phyloP scores from a whole-genome alignment of 92 coral and sea anemone genomes.

The Bergia puertoricense region DNA sequence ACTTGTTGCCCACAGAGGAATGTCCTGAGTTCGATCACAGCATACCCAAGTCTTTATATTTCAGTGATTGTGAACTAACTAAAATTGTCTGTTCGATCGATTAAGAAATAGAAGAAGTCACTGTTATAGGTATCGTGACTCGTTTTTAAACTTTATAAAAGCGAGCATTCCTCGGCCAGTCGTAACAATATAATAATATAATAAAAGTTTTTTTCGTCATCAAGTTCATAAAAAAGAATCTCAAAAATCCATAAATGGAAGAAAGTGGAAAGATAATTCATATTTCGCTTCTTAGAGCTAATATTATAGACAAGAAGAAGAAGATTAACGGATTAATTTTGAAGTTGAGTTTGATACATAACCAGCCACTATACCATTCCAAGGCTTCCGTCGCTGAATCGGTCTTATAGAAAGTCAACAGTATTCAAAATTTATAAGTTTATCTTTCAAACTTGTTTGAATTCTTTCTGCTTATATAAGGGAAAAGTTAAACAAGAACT shows the following conservation, averaged over 20 bases:
- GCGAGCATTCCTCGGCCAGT: neutral
- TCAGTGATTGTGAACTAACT: neutral
- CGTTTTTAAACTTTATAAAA: neutral
- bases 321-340: constrained; percentile 2
- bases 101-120: neutral
- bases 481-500: constrained; percentile 76
- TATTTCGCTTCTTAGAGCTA: neutral
- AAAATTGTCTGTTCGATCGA: neutral
- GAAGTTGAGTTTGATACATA: constrained; percentile 18
- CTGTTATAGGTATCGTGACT: neutral
- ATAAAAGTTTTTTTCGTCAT: neutral
- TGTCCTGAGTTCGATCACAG: neutral
- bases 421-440: constrained; percentile 84
- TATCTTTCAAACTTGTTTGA: constrained; percentile 93
- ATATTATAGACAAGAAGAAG: neutral
- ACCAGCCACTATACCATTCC: constrained; percentile 10
- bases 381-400: neutral
- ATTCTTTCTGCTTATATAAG: constrained; percentile 70
- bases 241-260: neutral
- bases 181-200: neutral
- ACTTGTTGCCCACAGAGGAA: constrained; percentile 17
- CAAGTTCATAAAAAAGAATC: neutral
- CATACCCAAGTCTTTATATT: neutral
- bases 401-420: constrained; percentile 65
- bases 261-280: neutral